A percentile compares a stretch with the other conserved stretches of the same genome.
These are phyloP conservation scores for Oryzias sinensis DNA, from an alignment of 2,797 vertebrate genomes.

Conservation along the genomic window DNA sequence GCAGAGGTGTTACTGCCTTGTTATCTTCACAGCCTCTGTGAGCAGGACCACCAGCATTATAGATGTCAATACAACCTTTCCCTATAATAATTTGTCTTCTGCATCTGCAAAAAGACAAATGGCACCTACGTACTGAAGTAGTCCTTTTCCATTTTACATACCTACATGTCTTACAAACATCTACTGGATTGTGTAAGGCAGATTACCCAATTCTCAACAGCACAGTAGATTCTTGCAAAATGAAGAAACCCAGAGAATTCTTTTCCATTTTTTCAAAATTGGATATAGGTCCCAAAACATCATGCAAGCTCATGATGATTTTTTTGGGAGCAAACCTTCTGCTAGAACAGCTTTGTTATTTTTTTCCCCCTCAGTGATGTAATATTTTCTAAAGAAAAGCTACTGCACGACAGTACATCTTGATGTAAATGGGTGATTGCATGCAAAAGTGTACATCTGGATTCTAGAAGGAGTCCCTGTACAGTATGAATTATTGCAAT, in stretches of 20 bases:
- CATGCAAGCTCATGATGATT: conserved; percentile 7
- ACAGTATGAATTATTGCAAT: conserved; percentile 38
- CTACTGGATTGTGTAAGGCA: conserved; percentile 20
- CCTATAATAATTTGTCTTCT: neutral
- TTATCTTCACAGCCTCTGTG: neutral
- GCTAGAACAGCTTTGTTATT: conserved; percentile 6
- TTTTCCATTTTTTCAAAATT: conserved; percentile 10
- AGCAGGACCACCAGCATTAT: neutral
- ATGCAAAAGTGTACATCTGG: conserved; percentile 35
- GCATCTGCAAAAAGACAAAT: conserved; percentile 4
- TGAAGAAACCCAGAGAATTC: conserved; percentile 5
- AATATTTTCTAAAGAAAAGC: neutral
- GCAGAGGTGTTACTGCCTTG: neutral
- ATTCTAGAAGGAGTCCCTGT: conserved; percentile 26
- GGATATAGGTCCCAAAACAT: conserved; percentile 14
- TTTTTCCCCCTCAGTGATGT: neutral
- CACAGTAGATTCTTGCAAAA: conserved; percentile 1
- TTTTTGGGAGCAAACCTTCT: conserved; percentile 1
- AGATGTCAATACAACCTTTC: neutral
- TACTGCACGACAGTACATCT: conserved; percentile 20
- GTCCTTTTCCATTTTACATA: neutral
- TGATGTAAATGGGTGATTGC: conserved; percentile 18
- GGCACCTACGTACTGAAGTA: conserved; percentile 5
- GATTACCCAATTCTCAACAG: conserved; percentile 3
- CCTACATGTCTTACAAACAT: neutral